A percentile compares a stretch with the other conserved stretches of the same genome.
Conservation (phyloP, 2,113 vertebrate genomes). For the Diadophis punctatus region DNA sequence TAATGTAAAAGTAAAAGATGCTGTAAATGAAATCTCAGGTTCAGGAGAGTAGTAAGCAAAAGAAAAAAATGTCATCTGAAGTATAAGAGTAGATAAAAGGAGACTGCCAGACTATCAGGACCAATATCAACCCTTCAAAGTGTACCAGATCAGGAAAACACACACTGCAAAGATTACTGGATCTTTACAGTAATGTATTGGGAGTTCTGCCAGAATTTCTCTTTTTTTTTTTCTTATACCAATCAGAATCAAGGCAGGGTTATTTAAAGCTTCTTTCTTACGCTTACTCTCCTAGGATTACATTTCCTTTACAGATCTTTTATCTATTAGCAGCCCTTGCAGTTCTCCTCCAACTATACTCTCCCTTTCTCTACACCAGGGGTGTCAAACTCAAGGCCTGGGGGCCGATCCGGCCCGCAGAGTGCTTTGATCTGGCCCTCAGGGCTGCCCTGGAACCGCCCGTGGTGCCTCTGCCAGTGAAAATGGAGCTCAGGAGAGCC, state of each 20-base stretch:
- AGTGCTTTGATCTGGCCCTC: no score
- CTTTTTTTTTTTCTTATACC: not conserved
- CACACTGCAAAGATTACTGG: not conserved
- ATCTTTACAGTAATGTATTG: not conserved
- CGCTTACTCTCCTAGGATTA: not conserved
- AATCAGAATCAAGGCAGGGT: not conserved
- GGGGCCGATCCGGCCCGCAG: no score
- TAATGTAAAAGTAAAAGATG: not conserved
- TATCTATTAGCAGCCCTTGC: not conserved
- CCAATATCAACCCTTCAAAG: not conserved
- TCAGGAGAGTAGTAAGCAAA: not conserved
- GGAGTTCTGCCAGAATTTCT: not conserved
- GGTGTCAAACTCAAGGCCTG: no score
- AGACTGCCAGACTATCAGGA: not conserved
- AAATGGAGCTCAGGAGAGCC: no score
- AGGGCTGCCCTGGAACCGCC: no score
- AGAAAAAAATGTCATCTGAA: not conserved
- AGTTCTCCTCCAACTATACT: not conserved
- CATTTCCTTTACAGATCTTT: not conserved
- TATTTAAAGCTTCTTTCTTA: not conserved
- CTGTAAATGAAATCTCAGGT: not conserved
- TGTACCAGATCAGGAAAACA: not conserved
- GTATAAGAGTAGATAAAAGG: not conserved
- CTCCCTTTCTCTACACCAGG: not conserved
- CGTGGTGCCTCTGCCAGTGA: no score